phyloP scores from a whole-genome alignment of 1,140 invertebrate genomes.

The Macrotrachela quadricornifera region DNA sequence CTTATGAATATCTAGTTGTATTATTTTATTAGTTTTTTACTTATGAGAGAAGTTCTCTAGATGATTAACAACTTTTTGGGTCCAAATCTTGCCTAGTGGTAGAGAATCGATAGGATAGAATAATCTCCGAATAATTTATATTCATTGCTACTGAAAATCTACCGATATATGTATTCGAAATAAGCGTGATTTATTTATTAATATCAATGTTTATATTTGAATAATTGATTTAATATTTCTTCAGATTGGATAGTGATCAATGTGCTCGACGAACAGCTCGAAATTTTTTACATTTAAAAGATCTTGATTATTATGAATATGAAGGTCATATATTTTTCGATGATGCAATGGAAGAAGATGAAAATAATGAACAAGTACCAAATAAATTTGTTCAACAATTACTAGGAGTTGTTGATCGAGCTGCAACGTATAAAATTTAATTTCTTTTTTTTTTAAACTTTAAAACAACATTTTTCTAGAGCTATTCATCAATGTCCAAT shows the following conservation, averaged over 20 bases:
- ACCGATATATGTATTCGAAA: no score
- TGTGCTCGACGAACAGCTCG: slow-evolving; percentile 40
- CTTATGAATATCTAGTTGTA: no score
- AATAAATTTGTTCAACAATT: slow-evolving; percentile 89
- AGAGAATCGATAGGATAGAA: no score
- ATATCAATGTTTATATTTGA: no score
- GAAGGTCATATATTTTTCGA: slow-evolving; percentile 93
- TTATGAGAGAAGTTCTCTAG: no score
- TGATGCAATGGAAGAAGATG: slow-evolving; percentile 85
- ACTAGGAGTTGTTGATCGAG: slow-evolving; percentile 77
- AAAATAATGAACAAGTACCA: slow-evolving; percentile 73
- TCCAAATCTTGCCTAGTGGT: no score
- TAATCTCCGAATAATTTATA: no score
- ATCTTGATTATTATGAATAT: slow-evolving; percentile 92
- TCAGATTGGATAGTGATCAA: slow-evolving; percentile 25
- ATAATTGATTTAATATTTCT: no score
- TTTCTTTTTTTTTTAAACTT: background rate
- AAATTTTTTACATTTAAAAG: slow-evolving; percentile 68
- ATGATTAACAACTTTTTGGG: no score
- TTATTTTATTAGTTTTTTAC: no score
- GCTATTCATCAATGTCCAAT: slow-evolving; percentile 16
- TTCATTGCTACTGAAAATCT: no score
- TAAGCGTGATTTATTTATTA: no score
- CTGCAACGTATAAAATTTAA: slow-evolving; percentile 41
- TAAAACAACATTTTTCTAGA: slow-evolving; percentile 11